Evolutionary conservation across 1,140 invertebrate species (phyloP).

Genomic region (Diorhabda elongata): DNA sequence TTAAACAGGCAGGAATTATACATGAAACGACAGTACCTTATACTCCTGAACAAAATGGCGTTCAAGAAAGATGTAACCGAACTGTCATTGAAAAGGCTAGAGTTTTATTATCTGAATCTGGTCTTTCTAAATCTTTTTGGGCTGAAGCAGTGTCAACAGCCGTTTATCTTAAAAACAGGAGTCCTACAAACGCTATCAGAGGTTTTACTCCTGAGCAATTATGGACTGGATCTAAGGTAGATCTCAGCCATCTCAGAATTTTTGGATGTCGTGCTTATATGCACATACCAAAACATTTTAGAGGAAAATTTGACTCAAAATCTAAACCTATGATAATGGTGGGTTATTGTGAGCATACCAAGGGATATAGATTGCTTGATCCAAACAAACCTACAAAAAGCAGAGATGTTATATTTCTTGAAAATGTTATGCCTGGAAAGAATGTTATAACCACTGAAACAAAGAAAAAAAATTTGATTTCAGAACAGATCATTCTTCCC

Average conservation of each 20-base stretch:
- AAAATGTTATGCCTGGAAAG: not conserved
- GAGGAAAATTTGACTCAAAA: slow-evolving; percentile 6
- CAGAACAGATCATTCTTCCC: too few species aligned
- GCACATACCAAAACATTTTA: not conserved
- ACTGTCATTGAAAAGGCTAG: not conserved
- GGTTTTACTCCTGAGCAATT: slow-evolving; percentile 4
- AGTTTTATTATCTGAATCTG: not conserved
- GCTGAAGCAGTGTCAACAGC: slow-evolving; percentile 3
- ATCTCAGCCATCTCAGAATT: slow-evolving; percentile 2
- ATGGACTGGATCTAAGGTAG: slow-evolving; percentile 11
- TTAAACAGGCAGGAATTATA: too few species aligned
- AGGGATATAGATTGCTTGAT: slow-evolving; percentile 1
- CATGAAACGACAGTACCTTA: not conserved
- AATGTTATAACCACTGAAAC: too few species aligned
- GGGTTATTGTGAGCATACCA: slow-evolving; percentile 7
- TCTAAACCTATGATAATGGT: slow-evolving; percentile 8
- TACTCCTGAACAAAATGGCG: not conserved
- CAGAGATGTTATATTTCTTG: not conserved
- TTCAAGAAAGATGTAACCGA: not conserved
- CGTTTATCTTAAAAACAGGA: slow-evolving; percentile 5
- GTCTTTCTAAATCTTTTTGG: slow-evolving; percentile 2
- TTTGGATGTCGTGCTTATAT: not conserved
- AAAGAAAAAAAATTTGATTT: too few species aligned
- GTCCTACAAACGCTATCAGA: slow-evolving; percentile 4
- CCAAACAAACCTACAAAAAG: not conserved